A percentile compares a stretch with the other conserved stretches of the same genome.
Conservation (phyloP, 2,113 vertebrate genomes). For the Tautogolabrus adspersus region DNA sequence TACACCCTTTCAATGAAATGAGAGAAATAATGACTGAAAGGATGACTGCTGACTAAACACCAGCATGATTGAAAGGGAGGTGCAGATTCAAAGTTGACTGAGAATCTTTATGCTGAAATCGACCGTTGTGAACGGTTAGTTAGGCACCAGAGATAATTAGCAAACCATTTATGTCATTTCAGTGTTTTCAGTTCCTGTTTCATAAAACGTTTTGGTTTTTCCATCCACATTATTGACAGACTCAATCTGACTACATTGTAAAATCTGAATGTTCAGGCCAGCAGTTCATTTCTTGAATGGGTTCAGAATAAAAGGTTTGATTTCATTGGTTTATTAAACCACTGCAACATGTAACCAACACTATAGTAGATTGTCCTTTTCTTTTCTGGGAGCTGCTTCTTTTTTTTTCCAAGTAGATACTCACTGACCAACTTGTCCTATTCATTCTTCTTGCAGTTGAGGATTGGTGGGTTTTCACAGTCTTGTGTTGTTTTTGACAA, state of each 20-base stretch:
- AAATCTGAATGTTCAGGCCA: neutral
- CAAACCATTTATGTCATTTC: neutral
- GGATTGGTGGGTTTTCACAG: slow-evolving; percentile 9
- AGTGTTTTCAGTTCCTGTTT: neutral
- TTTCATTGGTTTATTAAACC: neutral
- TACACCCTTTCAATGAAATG: neutral
- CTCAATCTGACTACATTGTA: neutral
- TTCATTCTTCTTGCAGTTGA: neutral
- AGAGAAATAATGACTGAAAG: slow-evolving; percentile 2
- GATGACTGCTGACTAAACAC: neutral
- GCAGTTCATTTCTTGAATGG: neutral
- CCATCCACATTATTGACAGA: neutral
- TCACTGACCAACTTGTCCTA: neutral
- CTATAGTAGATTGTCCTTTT: neutral
- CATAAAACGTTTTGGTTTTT: neutral
- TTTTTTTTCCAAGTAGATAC: neutral
- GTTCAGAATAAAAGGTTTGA: neutral
- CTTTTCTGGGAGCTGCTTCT: neutral
- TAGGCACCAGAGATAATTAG: neutral
- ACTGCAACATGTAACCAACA: slow-evolving; percentile 9
- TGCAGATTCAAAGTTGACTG: neutral
- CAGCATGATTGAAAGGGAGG: neutral
- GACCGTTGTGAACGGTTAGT: neutral
- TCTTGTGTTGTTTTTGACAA: neutral
- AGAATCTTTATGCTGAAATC: neutral